Evolutionary conservation across 2,888 invertebrate species (phyloP).

Genomic region (Trissolcus japonicus): DNA sequence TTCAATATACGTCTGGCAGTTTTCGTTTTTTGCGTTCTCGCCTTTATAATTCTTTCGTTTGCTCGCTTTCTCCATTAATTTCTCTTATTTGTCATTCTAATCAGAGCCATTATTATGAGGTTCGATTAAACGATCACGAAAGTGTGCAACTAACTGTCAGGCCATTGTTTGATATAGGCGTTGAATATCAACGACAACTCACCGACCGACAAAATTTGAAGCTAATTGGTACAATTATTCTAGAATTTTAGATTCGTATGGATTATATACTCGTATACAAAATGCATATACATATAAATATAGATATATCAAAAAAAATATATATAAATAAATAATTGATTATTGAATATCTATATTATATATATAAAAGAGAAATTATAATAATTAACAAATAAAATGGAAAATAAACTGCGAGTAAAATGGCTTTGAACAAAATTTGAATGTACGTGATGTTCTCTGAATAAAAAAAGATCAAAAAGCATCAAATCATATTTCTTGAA

Average conservation of each 20-base stretch:
- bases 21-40: constrained; percentile 3
- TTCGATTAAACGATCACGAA: neutral
- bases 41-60: constrained; percentile 5
- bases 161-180: constrained; percentile 16
- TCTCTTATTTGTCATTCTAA: constrained; percentile 10
- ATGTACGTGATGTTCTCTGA: no score
- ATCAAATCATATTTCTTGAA: no score
- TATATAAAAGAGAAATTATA: constrained; percentile 4
- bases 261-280: constrained; percentile 30
- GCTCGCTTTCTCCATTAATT: neutral
- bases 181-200: constrained; percentile 21
- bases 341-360: constrained; percentile 18
- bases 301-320: constrained; percentile 9
- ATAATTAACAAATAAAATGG: neutral
- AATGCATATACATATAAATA: constrained; percentile 32
- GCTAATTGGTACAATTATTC: constrained; percentile 27
- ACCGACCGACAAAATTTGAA: constrained; percentile 10
- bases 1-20: constrained; percentile 33
- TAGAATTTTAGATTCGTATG: constrained; percentile 34
- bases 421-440: constrained; percentile 1
- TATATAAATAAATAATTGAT: constrained; percentile 16
- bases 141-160: constrained; percentile 25
- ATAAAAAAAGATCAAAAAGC: neutral
- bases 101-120: constrained; percentile 1
- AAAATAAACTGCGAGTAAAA: neutral